Percentiles rank a stretch among this genome's conserved stretches.
These are phyloP conservation scores for Peromyscus maniculatus DNA, from an alignment of 2,113 vertebrate genomes.

Conservation along the genomic window DNA sequence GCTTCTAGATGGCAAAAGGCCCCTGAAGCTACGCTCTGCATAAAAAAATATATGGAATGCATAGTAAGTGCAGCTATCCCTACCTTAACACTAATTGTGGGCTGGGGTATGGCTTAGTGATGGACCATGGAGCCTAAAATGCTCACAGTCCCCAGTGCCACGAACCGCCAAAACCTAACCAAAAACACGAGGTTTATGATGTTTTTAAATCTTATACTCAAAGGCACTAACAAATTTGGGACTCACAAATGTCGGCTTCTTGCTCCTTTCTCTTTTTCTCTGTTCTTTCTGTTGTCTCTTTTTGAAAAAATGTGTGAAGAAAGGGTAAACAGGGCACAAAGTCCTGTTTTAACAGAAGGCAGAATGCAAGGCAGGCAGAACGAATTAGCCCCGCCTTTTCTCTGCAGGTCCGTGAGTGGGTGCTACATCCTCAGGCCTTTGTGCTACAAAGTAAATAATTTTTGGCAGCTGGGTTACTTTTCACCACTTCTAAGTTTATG, in stretches of 20 bases:
- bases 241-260: not conserved
- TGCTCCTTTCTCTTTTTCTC: not conserved
- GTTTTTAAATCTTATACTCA: not conserved
- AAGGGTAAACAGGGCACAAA: conserved; percentile 54
- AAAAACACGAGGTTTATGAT: not conserved
- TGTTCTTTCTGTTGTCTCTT: not conserved
- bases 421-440: conserved; percentile 70
- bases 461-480: conserved; percentile 71
- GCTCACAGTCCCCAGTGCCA: not conserved
- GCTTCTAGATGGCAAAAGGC: conserved; percentile 22
- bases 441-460: conserved; percentile 65
- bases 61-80: not conserved
- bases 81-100: not conserved
- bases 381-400: conserved; percentile 69
- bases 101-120: too few species aligned
- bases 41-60: not conserved
- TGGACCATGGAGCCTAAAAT: not conserved
- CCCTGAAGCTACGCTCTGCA: not conserved
- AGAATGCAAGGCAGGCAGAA: conserved; percentile 59
- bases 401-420: conserved; percentile 60
- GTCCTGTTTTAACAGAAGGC: conserved; percentile 66
- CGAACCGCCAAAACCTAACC: not conserved
- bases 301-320: conserved; percentile 32
- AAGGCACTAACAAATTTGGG: conserved; percentile 25
- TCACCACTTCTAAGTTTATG: conserved; percentile 73